Evolutionary conservation across 2,797 vertebrate genomes (phyloP).

Genomic region (Pitangus sulphuratus): DNA sequence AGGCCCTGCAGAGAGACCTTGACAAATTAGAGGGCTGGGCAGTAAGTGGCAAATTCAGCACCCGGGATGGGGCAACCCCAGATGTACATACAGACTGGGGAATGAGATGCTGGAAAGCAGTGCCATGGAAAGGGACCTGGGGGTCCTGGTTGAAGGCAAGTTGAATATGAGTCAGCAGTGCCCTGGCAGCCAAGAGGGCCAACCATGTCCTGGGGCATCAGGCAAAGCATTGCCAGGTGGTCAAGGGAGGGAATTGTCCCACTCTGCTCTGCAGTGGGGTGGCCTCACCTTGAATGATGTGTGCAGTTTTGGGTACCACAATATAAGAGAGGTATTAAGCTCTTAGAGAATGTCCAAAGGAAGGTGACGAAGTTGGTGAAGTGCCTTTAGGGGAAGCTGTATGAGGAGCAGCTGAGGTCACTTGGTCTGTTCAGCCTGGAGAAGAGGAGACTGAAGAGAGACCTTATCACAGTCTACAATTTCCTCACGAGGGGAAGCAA

Average conservation of each 20-base stretch:
- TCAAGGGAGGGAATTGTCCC: too few species aligned
- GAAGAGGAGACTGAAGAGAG: background rate
- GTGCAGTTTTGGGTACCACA: background rate
- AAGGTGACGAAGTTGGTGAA: background rate
- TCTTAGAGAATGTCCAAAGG: background rate
- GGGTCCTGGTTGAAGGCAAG: background rate
- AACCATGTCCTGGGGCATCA: background rate
- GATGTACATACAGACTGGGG: background rate
- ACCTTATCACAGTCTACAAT: background rate
- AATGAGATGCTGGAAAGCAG: background rate
- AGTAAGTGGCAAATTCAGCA: background rate
- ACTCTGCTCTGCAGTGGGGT: background rate
- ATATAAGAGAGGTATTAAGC: background rate
- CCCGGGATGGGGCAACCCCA: background rate
- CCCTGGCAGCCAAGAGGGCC: background rate
- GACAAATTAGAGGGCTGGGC: background rate
- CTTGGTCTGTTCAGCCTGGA: background rate
- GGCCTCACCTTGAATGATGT: background rate
- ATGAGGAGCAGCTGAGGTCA: background rate
- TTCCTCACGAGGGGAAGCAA: fast-evolving
- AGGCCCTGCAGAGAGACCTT: background rate
- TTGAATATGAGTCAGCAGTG: background rate
- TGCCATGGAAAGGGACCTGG: background rate
- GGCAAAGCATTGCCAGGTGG: background rate
- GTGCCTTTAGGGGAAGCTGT: background rate